Percentiles rank a stretch among this genome's conserved stretches.
Conservation (phyloP, 2,888 invertebrate genomes). For the Liodrosophila aerea region DNA sequence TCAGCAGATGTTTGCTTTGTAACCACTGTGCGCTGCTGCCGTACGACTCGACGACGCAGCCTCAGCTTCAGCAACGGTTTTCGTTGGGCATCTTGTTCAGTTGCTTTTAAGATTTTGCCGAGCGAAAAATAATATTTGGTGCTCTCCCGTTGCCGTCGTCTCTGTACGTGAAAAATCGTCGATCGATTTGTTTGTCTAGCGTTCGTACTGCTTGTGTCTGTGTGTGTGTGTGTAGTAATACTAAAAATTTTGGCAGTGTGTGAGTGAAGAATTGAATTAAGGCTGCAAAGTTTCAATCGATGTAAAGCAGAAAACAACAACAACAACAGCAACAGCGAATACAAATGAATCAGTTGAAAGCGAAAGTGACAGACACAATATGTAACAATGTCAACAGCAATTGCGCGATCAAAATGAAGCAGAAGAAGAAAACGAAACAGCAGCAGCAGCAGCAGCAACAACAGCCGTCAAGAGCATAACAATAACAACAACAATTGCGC, state of each 20-base stretch:
- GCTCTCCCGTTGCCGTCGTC: slow-evolving; percentile 32
- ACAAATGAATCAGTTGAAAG: slow-evolving; percentile 52
- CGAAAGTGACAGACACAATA: slow-evolving; percentile 62
- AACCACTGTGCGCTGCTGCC: slow-evolving; percentile 54
- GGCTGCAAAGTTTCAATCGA: slow-evolving; percentile 42
- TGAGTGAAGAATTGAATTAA: slow-evolving; percentile 34
- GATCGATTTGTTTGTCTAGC: slow-evolving; percentile 51
- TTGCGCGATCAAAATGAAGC: slow-evolving; percentile 32
- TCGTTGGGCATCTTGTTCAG: slow-evolving; percentile 66
- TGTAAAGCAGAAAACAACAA: slow-evolving; percentile 33
- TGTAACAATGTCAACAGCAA: slow-evolving; percentile 69
- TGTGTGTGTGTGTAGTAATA: slow-evolving; percentile 36
- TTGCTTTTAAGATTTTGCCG: slow-evolving; percentile 79
- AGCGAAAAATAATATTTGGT: slow-evolving; percentile 70
- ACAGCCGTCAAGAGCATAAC: slow-evolving; percentile 40
- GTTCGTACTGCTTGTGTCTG: slow-evolving; percentile 20
- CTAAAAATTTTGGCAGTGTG: slow-evolving; percentile 27
- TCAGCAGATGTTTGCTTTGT: not conserved
- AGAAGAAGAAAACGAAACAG: slow-evolving; percentile 25
- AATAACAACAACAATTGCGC: slow-evolving; percentile 51
- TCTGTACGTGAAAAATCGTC: slow-evolving; percentile 44
- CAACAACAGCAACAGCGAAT: slow-evolving; percentile 19
- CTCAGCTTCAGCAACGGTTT: slow-evolving; percentile 66
- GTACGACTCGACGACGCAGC: slow-evolving; percentile 27
- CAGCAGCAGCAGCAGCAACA: slow-evolving; percentile 36